Evolutionary conservation across 1,140 invertebrate species (phyloP), one percentile per base, ranked within the genome.

Genomic region (Drosophila suzukii): DNA sequence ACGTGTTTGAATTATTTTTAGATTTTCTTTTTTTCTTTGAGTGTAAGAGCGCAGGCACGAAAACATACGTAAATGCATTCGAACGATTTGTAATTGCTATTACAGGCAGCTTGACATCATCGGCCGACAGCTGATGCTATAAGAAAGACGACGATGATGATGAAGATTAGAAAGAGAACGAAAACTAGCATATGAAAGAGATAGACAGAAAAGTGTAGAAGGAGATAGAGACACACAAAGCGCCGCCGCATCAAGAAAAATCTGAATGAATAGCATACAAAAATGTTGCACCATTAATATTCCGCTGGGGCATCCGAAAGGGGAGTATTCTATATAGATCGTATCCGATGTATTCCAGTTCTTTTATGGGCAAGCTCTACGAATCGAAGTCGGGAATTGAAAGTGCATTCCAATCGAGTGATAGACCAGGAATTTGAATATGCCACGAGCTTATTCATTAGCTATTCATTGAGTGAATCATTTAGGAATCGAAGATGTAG

Each of bases 11-110:
- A 24, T 0, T 0, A 47, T 12, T 17, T 34, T 1, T 10, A 24
- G 2, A 3, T 0, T 39, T 15, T 5, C 11, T 7, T 0, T 15
- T 24, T 47, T 57, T 36, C 6, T 41, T 11, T 0, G 13, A 65
- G 59, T 67, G 65, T 2, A 38, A 11, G 0, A 65, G 2, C n/a
- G 17, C 36, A 30, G 46, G 65, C 46, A 46, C 20, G 66, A 43
- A 67, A 41, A 39, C 27, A 49, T 13, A 30, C 20, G 34, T 50
- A 47, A 41, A 50, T 71, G 67, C 50, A 71, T 58, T 24, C 58
- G 67, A 56, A 56, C 82, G 53, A 75, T 86, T 85, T 86, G 75
- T 88, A 86, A 86, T 88, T 86, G 83, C 82, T 82, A 88, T 81
- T 81, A 74, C 78, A 81, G 55, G 57, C 67, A 41, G 65, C 78